Evolutionary conservation across 2,888 invertebrate species (phyloP), one percentile per base, ranked within the genome.

Genomic region (Tethea ocularis): DNA sequence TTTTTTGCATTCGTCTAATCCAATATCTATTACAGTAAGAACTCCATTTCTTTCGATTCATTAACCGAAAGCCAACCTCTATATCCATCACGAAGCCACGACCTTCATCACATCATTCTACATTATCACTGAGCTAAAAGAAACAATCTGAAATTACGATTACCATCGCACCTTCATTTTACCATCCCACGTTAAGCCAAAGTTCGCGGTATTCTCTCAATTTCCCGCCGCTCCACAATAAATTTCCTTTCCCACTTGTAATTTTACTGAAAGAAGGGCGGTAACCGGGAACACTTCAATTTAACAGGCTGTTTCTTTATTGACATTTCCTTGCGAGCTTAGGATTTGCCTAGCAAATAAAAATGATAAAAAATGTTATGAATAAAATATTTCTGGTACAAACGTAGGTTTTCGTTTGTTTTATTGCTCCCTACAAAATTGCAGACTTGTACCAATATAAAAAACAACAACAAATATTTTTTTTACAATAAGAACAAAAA

Each of bases 161-260:
- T n/a, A n/a, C n/a, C n/a, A n/a, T 33, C 2, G 1, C 13, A 7
- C 38, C 6, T 64, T 70, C 67, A 75, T 77, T 76, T 77, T 75
- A 13, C 33, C 33, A 33, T 13, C 72, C 65, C 59, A 23, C 58
- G 57, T 63, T 62, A 58, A 59, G 24, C 60, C 46, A 51, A 20
- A 26, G 41, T 51, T 33, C 52, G 58, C 62, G 64, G 57, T 57
- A 60, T 59, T 57, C 61, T 62, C 61, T 68, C 69, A 68, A 74
- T 72, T 71, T 72, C 72, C 71, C 63, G 51, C 51, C 56, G 51
- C 26, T 46, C 20, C 26, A 33, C 23, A 55, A 33, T 53, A 54
- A 63, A 71, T 69, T 70, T 70, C 64, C 67, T 61, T 56, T 57
- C 59, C 54, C 61, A 20, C 58, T 53, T 55, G 57, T 53, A 59